phyloP scores from a whole-genome alignment of 2,888 invertebrate species.

The Eurytoma adleriae region DNA sequence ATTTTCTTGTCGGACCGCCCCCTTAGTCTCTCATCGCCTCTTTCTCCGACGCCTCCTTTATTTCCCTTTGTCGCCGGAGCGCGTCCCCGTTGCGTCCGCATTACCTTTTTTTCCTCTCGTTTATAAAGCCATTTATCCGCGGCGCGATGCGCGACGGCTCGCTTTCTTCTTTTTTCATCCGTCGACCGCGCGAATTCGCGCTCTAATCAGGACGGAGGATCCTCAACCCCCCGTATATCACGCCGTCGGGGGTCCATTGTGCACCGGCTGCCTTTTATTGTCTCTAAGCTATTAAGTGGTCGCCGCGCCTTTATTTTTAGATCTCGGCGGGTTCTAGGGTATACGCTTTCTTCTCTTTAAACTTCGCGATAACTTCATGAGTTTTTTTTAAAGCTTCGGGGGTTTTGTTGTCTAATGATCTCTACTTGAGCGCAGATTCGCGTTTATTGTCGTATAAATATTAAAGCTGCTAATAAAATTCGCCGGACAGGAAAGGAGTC shows the following conservation, averaged over 20 bases:
- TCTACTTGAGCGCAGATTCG: too few species aligned
- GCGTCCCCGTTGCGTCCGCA: not conserved
- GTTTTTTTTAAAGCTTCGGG: too few species aligned
- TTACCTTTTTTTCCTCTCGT: not conserved
- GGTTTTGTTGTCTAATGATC: too few species aligned
- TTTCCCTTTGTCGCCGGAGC: not conserved
- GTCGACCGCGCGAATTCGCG: not conserved
- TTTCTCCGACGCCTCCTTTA: not conserved
- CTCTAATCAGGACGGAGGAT: constrained; percentile 15
- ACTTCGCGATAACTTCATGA: too few species aligned
- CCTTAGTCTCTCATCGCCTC: too few species aligned
- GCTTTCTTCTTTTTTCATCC: not conserved
- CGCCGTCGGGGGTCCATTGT: not conserved
- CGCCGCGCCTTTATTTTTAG: not conserved
- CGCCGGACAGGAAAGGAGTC: too few species aligned
- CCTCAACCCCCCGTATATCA: not conserved
- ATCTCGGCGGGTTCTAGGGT: too few species aligned
- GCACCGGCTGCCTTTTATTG: constrained; percentile 9
- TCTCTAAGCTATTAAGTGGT: not conserved
- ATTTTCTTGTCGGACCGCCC: too few species aligned
- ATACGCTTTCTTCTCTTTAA: not conserved
- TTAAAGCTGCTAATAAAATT: too few species aligned
- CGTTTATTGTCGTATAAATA: too few species aligned
- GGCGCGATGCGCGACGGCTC: too few species aligned
- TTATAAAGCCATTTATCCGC: constrained; percentile 10